A percentile compares a stretch with the other conserved stretches of the same genome.
phyloP scores from a whole-genome alignment of 2,113 vertebrate species.

The Anas platyrhynchos region DNA sequence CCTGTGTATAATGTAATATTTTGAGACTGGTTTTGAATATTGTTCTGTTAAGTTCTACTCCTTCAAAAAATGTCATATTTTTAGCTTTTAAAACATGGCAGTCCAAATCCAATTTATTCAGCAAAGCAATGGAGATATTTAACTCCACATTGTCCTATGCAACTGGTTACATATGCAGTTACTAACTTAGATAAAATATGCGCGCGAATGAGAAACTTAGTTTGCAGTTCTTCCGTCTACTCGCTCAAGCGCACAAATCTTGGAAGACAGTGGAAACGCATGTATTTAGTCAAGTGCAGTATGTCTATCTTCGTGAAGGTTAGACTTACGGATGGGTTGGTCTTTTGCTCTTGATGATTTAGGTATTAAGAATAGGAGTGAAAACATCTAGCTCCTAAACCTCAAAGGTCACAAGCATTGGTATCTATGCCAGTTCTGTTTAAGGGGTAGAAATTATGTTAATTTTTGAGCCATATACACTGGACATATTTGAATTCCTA shows the following conservation, averaged over 20 bases:
- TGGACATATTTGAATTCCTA: not conserved
- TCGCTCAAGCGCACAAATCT: not conserved
- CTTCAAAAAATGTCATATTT: not conserved
- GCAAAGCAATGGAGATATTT: not conserved
- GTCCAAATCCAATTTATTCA: not conserved
- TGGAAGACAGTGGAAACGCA: not conserved
- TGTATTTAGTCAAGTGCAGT: not conserved
- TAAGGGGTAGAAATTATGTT: not conserved
- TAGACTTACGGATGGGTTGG: not conserved
- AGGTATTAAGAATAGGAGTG: not conserved
- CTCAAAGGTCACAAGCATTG: not conserved
- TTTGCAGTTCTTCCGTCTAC: not conserved
- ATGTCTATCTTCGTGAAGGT: not conserved
- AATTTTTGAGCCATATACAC: not conserved
- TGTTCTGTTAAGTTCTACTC: not conserved
- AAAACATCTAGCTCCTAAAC: not conserved
- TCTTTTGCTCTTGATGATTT: not conserved
- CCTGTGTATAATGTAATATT: not conserved
- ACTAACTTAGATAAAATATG: not conserved
- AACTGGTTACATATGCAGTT: not conserved
- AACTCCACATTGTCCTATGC: not conserved
- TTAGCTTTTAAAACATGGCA: not conserved
- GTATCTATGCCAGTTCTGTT: not conserved
- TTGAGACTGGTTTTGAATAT: not conserved
- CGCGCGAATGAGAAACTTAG: not conserved